Evolutionary conservation across 1,140 invertebrate genomes (phyloP).

Genomic region (Teleogryllus occipitalis): DNA sequence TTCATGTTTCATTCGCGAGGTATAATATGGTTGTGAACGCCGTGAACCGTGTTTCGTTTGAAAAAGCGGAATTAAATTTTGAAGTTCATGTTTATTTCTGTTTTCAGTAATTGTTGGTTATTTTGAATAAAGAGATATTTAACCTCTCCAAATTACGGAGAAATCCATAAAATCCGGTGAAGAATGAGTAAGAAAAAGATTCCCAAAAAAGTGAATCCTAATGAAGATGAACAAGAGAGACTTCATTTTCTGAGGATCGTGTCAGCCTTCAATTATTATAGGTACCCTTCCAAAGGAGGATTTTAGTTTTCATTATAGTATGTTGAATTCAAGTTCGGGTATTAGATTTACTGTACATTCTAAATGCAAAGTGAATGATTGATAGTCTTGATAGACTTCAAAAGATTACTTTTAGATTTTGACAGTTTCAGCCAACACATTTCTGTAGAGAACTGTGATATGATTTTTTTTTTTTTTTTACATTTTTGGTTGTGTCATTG

Average conservation of each 20-base stretch:
- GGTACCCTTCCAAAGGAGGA: slow-evolving; percentile 37
- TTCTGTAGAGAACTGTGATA: not conserved
- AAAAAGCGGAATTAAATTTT: too few relatives aligned
- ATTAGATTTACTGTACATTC: not conserved
- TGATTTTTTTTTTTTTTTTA: not conserved
- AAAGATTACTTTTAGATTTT: not conserved
- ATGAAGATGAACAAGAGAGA: slow-evolving; percentile 51
- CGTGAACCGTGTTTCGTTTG: too few relatives aligned
- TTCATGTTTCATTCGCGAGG: too few relatives aligned
- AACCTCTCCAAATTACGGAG: too few relatives aligned
- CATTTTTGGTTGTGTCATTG: not conserved
- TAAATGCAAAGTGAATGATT: not conserved
- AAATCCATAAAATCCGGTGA: too few relatives aligned
- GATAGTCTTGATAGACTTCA: not conserved
- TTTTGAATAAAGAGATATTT: too few relatives aligned
- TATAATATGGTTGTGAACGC: too few relatives aligned
- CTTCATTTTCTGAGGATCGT: slow-evolving; percentile 71
- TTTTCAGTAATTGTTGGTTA: too few relatives aligned
- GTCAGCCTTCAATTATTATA: slow-evolving; percentile 71
- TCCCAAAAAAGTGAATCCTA: slow-evolving; percentile 7
- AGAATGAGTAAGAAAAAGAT: slow-evolving; percentile 6
- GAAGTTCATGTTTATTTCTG: too few relatives aligned
- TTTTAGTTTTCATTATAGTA: not conserved
- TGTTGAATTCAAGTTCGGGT: not conserved
- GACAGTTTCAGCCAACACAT: not conserved